Evolutionary conservation across 2,113 vertebrate species (phyloP), one percentile per base, ranked within the genome.

Genomic region (Prunella himalayana): DNA sequence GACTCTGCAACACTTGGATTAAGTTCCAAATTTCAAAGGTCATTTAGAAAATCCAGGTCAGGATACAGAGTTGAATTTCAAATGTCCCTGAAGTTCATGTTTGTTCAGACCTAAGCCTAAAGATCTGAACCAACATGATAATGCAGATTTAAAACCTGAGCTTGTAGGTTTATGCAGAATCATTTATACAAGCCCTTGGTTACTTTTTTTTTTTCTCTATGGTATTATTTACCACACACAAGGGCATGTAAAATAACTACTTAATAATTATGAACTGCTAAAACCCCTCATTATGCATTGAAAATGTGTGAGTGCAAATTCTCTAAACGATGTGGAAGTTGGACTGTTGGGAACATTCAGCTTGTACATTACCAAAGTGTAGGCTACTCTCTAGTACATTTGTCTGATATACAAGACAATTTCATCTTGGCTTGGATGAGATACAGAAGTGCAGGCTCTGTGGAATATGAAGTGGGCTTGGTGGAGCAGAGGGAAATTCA

Each of bases 11-110:
- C 72, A n/a, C 92, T 92, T 91, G 88, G 86, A 54, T 92, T 90
- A 91, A 86, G 88, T 66, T 94, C 91, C 83, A 95, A 92, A 96
- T 95, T 97, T 94, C 90, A 96, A 89, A 95, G 88, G 92, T 93
- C 61, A 1, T 88, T 90, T 85, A 91, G 76, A 94, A 96, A 96
- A 97, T 94, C 92, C 89, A 93, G 75, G 92, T 94, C 86, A 93
- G 93, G 71, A 93, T 78, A 86, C 93, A 93, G 92, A 90, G 82
- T 31, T 90, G 92, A 95, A 92, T 94, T 96, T 92, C 28, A 60
- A 85, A 95, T 88, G 88, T 79, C 69, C 92, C 79, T 69, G 84
- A 97, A 96, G 78, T 91, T 95, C 91, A 88, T 77, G 79, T 69
- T 95, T 96, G 81, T 77, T 95, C 56, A 97, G 88, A 91, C 49